Evolutionary conservation across 2,113 vertebrate genomes (phyloP).

Genomic region (Microcebus griseorufus): DNA sequence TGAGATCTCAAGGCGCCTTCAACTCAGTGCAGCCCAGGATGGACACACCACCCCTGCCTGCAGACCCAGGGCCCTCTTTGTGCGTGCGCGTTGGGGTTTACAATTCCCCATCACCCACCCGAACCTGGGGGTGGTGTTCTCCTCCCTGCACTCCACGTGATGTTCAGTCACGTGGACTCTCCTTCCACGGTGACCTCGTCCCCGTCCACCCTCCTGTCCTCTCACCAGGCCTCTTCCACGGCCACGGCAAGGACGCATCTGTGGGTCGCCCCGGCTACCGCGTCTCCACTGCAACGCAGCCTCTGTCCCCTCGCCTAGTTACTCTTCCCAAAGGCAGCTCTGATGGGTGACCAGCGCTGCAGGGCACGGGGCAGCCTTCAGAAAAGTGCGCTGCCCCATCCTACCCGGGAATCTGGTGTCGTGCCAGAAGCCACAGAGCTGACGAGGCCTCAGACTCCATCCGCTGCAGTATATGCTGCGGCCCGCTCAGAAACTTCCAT

Average conservation of each 20-base stretch:
- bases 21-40: not conserved
- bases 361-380: fast-evolving
- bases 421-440: not conserved
- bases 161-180: not conserved
- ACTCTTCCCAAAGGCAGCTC: not conserved
- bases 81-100: fast-evolving
- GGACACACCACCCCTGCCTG: not conserved
- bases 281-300: not conserved
- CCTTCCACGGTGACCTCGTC: not conserved
- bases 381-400: not conserved
- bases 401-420: not conserved
- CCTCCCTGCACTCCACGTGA: too few species aligned
- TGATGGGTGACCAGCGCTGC: too few species aligned
- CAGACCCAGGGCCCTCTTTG: not conserved
- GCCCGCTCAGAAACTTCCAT: not conserved
- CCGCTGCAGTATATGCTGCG: fast-evolving
- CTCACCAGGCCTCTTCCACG: not conserved
- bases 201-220: not conserved
- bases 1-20: not conserved
- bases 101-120: not conserved
- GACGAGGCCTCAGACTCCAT: not conserved
- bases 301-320: not conserved
- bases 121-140: not conserved
- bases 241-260: not conserved
- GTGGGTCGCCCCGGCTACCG: too few species aligned